Evolutionary conservation across 30 jellyfish, hydroid and myxozoan genomes (phyloP).

Genomic region (Turritopsis rubra): DNA sequence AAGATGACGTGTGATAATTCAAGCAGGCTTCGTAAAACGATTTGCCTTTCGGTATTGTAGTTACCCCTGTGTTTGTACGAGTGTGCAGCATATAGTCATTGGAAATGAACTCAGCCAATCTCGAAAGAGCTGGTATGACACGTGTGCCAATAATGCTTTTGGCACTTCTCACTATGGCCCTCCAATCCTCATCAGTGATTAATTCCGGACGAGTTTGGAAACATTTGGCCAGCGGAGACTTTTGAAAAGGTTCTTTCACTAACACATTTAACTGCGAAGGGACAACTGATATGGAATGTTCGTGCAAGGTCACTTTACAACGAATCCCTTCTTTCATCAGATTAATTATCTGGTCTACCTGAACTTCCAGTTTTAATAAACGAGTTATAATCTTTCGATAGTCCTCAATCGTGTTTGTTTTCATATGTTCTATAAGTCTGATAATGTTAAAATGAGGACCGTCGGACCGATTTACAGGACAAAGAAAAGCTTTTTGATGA

Average conservation of each 20-base stretch:
- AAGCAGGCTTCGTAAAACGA: not conserved
- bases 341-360: slow-evolving; percentile 2
- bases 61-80: not conserved
- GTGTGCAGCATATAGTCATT: not conserved
- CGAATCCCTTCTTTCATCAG: slow-evolving; percentile 31
- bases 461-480: slow-evolving; percentile 7
- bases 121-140: not conserved
- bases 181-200: slow-evolving; percentile 1
- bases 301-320: not conserved
- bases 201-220: not conserved
- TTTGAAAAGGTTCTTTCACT: not conserved
- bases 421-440: not conserved
- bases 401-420: slow-evolving; percentile 9
- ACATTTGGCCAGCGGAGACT: not conserved
- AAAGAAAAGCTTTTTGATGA: not conserved
- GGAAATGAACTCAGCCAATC: slow-evolving; percentile 11
- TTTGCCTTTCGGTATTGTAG: not conserved
- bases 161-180: not conserved
- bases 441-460: slow-evolving; percentile 9
- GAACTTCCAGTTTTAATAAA: not conserved
- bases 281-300: not conserved
- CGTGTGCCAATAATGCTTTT: not conserved
- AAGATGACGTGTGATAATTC: not conserved
- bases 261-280: not conserved
- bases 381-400: not conserved